These are phyloP conservation scores for Pogonophryne albipinna DNA, from an alignment of 2,797 vertebrate genomes.

Conservation along the genomic window DNA sequence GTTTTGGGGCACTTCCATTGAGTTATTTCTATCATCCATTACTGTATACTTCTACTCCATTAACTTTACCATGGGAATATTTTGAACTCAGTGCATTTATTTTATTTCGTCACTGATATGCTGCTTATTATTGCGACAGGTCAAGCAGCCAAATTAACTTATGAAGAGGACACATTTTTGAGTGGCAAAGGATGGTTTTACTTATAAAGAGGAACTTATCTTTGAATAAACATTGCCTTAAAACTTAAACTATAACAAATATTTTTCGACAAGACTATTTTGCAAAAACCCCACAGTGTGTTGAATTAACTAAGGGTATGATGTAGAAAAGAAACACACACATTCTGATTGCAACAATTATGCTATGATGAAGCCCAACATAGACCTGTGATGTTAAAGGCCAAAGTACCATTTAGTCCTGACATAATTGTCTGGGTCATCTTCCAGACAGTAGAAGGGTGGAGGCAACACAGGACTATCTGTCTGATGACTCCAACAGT, in stretches of 20 bases:
- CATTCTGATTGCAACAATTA: background rate
- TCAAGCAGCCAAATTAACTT: background rate
- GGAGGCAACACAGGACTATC: conserved; percentile 54
- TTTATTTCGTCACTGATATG: background rate
- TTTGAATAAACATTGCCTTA: background rate
- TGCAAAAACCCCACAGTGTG: background rate
- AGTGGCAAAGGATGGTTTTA: background rate
- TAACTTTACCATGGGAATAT: background rate
- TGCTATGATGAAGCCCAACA: background rate
- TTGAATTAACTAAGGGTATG: background rate
- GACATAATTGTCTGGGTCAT: conserved; percentile 36
- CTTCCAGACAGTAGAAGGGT: conserved; percentile 46
- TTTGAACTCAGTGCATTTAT: background rate
- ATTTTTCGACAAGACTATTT: background rate
- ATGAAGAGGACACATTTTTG: background rate
- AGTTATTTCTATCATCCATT: background rate
- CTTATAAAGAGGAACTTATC: background rate
- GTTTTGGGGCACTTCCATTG: background rate
- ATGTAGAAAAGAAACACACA: background rate
- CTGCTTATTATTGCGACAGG: background rate
- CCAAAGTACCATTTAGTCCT: conserved; percentile 19
- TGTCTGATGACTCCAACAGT: conserved; percentile 71
- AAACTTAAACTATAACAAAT: background rate
- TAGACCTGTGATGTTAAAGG: conserved; percentile 22
- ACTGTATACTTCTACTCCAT: background rate